A percentile compares a stretch with the other conserved stretches of the same genome.
phyloP scores from a whole-genome alignment of 2,113 vertebrate species.

The Chloropsis cyanopogon region DNA sequence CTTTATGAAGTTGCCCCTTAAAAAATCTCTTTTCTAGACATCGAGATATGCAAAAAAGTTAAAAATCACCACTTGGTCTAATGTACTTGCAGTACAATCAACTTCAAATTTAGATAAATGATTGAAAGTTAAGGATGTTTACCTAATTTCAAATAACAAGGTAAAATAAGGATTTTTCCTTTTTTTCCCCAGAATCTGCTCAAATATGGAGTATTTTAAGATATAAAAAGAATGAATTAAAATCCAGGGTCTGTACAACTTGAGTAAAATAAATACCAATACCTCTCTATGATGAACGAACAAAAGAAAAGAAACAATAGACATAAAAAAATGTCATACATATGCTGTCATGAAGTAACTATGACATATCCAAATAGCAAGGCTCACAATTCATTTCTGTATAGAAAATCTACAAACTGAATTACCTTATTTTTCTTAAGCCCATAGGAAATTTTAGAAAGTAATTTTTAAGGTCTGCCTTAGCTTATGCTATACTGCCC shows the following conservation, averaged over 20 bases:
- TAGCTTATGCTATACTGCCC: not conserved
- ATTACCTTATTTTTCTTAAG: not conserved
- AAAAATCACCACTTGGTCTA: not conserved
- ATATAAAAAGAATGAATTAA: not conserved
- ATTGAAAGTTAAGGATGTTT: not conserved
- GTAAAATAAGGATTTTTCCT: not conserved
- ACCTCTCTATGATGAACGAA: not conserved
- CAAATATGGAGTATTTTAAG: not conserved
- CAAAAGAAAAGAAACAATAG: not conserved
- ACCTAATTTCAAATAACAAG: not conserved
- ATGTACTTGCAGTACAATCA: not conserved
- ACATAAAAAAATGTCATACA: not conserved
- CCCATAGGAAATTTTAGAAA: not conserved
- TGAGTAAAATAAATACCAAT: not conserved
- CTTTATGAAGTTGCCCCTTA: not conserved
- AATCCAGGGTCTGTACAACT: not conserved
- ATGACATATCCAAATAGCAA: not conserved
- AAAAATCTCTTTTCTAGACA: not conserved
- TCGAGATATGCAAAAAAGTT: not conserved
- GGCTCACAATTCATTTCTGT: not conserved
- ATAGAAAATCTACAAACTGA: not conserved
- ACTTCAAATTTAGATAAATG: not conserved
- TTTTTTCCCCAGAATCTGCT: not conserved
- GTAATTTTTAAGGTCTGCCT: not conserved
- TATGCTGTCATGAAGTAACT: not conserved